Conservation (phyloP, 2,797 vertebrate genomes). For the Periparus ater region DNA sequence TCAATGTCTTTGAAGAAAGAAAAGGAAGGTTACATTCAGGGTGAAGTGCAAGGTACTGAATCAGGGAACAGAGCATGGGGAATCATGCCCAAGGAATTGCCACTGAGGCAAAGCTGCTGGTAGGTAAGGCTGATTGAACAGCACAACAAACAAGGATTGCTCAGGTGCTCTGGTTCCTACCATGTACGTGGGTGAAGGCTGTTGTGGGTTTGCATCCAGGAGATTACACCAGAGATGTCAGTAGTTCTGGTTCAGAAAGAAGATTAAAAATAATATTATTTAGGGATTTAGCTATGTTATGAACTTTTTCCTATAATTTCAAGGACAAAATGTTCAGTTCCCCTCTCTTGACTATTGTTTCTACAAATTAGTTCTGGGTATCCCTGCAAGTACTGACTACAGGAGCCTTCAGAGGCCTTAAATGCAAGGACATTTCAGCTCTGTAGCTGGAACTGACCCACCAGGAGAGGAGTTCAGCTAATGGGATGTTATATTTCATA, state of each 20-base stretch:
- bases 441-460: background rate
- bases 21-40: conserved; percentile 25
- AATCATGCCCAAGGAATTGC: conserved; percentile 1
- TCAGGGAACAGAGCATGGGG: conserved; percentile 11
- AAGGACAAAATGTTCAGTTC: background rate
- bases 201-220: background rate
- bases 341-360: background rate
- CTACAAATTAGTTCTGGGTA: background rate
- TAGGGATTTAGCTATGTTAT: background rate
- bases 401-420: background rate
- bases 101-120: conserved; percentile 20
- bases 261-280: background rate
- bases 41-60: conserved; percentile 28
- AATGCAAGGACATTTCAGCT: background rate
- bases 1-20: conserved; percentile 11
- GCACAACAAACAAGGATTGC: background rate
- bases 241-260: background rate
- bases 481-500: background rate
- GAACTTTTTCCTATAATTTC: background rate
- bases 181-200: background rate
- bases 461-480: background rate
- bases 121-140: background rate
- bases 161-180: background rate
- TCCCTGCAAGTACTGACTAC: background rate
- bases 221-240: background rate